Evolutionary conservation across 2,113 vertebrate genomes (phyloP).

Genomic region (Zosterops japonicus): DNA sequence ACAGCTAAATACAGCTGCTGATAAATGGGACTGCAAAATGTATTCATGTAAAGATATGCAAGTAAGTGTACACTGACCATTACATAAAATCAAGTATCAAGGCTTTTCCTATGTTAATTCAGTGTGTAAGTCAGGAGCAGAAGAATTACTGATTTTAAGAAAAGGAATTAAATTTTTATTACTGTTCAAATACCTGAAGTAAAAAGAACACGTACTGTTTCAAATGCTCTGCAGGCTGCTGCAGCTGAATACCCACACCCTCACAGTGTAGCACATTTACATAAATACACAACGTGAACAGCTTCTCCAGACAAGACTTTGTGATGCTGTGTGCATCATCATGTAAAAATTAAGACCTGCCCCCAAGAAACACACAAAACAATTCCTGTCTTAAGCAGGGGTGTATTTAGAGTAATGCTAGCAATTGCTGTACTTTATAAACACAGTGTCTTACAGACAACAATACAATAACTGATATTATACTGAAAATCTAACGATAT

Average conservation of each 20-base stretch:
- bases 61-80: not conserved
- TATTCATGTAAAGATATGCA: not conserved
- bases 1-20: not conserved
- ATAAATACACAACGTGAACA: constrained; percentile 45
- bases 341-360: not conserved
- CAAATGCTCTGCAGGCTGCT: constrained; percentile 2
- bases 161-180: constrained; percentile 52
- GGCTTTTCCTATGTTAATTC: not conserved
- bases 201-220: not conserved
- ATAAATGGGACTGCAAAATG: not conserved
- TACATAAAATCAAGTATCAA: not conserved
- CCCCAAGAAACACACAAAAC: not conserved
- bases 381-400: constrained; percentile 25
- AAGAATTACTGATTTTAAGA: constrained; percentile 30
- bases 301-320: constrained; percentile 41
- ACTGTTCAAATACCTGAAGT: constrained; percentile 29
- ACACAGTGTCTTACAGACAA: constrained; percentile 21
- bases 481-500: constrained; percentile 27
- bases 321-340: not conserved
- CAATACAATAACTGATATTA: constrained; percentile 21
- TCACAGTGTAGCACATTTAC: constrained; percentile 35
- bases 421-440: not conserved
- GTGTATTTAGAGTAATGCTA: not conserved
- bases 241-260: constrained; percentile 10
- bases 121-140: constrained; percentile 9